phyloP scores from a whole-genome alignment of 2,888 invertebrate species.

The Pecten maximus region DNA sequence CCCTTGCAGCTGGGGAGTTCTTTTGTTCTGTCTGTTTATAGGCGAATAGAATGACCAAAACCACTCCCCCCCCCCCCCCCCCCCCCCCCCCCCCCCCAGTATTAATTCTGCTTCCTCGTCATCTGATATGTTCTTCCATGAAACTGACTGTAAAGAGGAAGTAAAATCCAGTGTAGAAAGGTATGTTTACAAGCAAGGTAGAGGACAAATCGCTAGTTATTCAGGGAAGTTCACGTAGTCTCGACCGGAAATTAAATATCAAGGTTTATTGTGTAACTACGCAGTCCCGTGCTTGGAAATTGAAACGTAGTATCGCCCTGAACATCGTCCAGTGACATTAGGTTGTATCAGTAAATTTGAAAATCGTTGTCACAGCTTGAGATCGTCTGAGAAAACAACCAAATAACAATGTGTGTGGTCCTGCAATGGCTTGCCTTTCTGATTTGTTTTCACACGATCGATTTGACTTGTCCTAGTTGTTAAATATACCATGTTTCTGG shows the following conservation, averaged over 20 bases:
- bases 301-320: neutral
- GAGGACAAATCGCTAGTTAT: neutral
- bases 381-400: neutral
- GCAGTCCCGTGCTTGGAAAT: neutral
- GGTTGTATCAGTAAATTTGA: neutral
- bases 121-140: too few species aligned
- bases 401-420: neutral
- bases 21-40: too few species aligned
- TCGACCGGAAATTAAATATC: neutral
- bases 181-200: too few species aligned
- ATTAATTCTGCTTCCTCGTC: too few species aligned
- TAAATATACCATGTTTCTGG: too few species aligned
- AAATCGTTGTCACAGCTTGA: neutral
- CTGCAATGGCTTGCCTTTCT: neutral
- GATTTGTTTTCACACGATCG: neutral
- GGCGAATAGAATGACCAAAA: too few species aligned
- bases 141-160: too few species aligned
- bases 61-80: too few species aligned
- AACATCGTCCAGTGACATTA: neutral
- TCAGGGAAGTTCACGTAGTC: neutral
- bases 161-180: too few species aligned
- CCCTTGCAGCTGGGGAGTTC: too few species aligned
- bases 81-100: too few species aligned
- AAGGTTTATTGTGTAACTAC: neutral
- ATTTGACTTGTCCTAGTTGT: neutral